Conservation (phyloP, 1,140 invertebrate species). For the Monomorium pharaonis region DNA sequence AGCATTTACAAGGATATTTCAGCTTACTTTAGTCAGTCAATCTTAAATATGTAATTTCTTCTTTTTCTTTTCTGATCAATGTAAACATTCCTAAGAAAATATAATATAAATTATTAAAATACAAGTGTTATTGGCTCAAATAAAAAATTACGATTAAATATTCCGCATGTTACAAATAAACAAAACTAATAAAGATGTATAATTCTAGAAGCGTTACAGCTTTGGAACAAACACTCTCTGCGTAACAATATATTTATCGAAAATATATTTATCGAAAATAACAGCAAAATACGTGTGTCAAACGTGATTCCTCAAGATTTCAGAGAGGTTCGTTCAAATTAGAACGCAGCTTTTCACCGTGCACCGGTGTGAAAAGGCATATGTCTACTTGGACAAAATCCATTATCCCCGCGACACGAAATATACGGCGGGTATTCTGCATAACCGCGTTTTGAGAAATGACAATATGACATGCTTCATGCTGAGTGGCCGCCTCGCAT, state of each 20-base stretch:
- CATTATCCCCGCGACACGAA: constrained; percentile 29
- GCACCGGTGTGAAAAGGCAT: neutral
- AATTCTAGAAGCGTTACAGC: neutral
- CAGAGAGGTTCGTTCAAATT: constrained; percentile 5
- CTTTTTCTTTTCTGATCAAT: neutral
- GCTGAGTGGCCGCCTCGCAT: constrained; percentile 28
- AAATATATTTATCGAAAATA: neutral
- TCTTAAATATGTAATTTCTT: neutral
- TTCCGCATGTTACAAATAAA: neutral
- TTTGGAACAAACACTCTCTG: neutral
- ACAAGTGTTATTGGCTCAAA: neutral
- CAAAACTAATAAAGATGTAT: neutral
- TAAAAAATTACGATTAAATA: neutral
- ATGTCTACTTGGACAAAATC: neutral
- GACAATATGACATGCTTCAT: constrained; percentile 32
- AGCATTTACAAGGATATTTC: neutral
- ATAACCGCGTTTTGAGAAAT: constrained; percentile 23
- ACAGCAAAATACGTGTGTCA: neutral
- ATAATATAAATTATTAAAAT: neutral
- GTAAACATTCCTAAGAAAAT: neutral
- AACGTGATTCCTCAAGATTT: neutral
- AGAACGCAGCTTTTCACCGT: constrained; percentile 1
- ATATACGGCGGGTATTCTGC: constrained; percentile 16
- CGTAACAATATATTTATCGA: neutral
- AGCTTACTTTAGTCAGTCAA: neutral